These are phyloP conservation scores for Catonia carolina DNA, from an alignment of 2,888 invertebrate genomes.

Conservation along the genomic window DNA sequence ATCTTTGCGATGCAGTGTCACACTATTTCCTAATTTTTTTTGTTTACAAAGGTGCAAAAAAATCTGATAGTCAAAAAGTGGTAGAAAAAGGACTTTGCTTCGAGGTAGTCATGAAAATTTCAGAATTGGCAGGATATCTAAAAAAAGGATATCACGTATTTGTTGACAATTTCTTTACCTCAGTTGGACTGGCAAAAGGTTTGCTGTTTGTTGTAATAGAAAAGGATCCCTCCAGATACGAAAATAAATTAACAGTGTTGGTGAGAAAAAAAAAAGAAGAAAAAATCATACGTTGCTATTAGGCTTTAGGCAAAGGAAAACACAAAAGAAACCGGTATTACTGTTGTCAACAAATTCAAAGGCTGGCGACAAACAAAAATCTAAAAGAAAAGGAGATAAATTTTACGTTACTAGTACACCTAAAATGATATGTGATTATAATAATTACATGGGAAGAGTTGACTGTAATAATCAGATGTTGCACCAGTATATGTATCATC, in stretches of 20 bases:
- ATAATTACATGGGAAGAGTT: neutral
- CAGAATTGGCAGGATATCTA: slow-evolving; percentile 1
- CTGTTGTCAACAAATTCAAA: slow-evolving; percentile 10
- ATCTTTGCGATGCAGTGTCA: slow-evolving; percentile 14
- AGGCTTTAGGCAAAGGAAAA: slow-evolving; percentile 13
- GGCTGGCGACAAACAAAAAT: neutral
- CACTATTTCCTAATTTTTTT: slow-evolving; percentile 19
- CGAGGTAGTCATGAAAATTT: slow-evolving; percentile 12
- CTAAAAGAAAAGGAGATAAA: neutral
- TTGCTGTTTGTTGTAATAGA: slow-evolving; percentile 5
- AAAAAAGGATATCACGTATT: slow-evolving; percentile 12
- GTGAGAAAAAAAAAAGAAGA: slow-evolving; percentile 15
- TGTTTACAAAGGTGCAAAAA: slow-evolving; percentile 17
- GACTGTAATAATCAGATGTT: slow-evolving; percentile 5
- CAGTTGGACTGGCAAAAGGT: slow-evolving; percentile 8
- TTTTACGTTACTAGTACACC: neutral
- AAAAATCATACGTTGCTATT: slow-evolving; percentile 9
- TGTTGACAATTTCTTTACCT: slow-evolving; percentile 4
- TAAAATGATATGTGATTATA: neutral
- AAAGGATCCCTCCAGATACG: slow-evolving; percentile 13
- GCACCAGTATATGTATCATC: slow-evolving; percentile 6
- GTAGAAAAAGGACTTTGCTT: slow-evolving; percentile 13
- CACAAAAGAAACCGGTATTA: slow-evolving; percentile 12
- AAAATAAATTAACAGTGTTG: slow-evolving; percentile 12
- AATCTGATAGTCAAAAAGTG: neutral